A percentile compares a stretch with the other conserved stretches of the same genome.
Conservation (phyloP, 1,140 invertebrate species). For the Sinonovacula constricta region DNA sequence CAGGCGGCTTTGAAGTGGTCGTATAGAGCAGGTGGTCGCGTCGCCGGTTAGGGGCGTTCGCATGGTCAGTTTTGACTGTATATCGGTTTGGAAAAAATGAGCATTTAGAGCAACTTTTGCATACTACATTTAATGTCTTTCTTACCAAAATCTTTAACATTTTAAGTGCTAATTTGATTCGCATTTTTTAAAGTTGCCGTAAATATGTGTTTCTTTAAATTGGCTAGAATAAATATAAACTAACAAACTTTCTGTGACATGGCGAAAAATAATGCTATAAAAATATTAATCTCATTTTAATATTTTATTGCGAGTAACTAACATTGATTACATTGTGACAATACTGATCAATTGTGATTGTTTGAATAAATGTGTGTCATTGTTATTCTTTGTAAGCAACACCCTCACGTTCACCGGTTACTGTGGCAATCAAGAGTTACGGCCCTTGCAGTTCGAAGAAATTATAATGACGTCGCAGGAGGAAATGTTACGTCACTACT, state of each 20-base stretch:
- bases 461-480: background rate
- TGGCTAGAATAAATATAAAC: background rate
- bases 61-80: too few relatives aligned
- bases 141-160: too few relatives aligned
- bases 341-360: background rate
- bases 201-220: background rate
- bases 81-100: too few relatives aligned
- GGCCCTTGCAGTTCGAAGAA: slow-evolving; percentile 28
- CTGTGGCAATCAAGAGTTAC: slow-evolving; percentile 18
- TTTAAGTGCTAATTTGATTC: too few relatives aligned
- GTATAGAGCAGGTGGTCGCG: too few relatives aligned
- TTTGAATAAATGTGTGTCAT: background rate
- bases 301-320: background rate
- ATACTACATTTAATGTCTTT: too few relatives aligned
- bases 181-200: too few relatives aligned
- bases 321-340: background rate
- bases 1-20: too few relatives aligned
- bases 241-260: background rate
- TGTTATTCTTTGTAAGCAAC: slow-evolving; percentile 9
- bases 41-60: too few relatives aligned
- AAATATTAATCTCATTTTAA: background rate
- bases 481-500: background rate
- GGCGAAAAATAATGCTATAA: background rate
- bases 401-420: slow-evolving; percentile 18
- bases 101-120: too few relatives aligned